These are phyloP conservation scores for Anhinga anhinga DNA, from an alignment of 2,113 vertebrate genomes.

Conservation along the genomic window DNA sequence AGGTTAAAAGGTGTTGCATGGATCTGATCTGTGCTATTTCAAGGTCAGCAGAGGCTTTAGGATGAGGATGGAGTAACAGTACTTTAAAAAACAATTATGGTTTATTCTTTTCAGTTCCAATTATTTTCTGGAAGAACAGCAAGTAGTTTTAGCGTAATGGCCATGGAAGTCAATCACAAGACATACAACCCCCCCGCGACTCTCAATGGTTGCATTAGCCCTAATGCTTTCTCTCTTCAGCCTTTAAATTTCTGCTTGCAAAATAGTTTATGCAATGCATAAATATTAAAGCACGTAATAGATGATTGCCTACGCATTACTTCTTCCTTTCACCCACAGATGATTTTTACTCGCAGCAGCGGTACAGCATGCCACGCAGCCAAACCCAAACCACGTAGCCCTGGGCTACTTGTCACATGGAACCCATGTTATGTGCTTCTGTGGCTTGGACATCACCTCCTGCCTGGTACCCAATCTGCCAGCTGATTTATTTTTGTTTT, in stretches of 20 bases:
- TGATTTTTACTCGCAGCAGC: neutral
- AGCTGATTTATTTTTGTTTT: neutral
- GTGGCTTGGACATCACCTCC: neutral
- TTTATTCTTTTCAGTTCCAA: neutral
- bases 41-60: constrained; percentile 10
- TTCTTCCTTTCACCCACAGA: neutral
- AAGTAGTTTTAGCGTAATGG: neutral
- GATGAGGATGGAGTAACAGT: neutral
- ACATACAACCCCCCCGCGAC: neutral
- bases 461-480: neutral
- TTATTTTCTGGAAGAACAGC: neutral
- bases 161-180: neutral
- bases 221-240: neutral
- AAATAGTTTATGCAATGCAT: neutral
- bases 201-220: neutral
- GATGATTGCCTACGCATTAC: neutral
- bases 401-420: neutral
- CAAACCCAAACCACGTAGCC: neutral
- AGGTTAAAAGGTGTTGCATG: neutral
- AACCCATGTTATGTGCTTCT: neutral
- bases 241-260: neutral
- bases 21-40: neutral
- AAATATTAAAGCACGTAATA: neutral
- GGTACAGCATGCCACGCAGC: neutral
- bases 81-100: neutral